Conservation (phyloP, 1,140 invertebrate species). For the Halictus rubicundus region DNA sequence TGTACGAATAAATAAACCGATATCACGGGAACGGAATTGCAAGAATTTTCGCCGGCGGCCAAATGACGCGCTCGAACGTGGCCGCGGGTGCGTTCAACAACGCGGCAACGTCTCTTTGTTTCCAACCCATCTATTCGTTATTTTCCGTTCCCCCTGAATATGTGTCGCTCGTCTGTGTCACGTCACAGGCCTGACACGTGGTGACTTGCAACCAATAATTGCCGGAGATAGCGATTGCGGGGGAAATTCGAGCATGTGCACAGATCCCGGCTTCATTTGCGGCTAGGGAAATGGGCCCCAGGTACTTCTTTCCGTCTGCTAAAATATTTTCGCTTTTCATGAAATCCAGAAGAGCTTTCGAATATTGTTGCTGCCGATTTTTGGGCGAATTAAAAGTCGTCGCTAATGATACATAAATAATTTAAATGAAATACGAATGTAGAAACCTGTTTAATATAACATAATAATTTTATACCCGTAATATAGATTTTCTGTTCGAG, state of each 20-base stretch:
- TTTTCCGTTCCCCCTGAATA: not conserved
- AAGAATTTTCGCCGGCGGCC: conserved; percentile 56
- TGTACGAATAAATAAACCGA: conserved; percentile 52
- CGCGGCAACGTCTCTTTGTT: conserved; percentile 43
- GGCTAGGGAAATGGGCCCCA: no score
- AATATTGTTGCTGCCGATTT: no score
- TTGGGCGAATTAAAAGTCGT: no score
- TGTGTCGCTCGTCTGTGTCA: not conserved
- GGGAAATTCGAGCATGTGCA: not conserved
- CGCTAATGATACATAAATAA: no score
- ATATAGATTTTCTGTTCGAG: no score
- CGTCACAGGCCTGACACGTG: not conserved
- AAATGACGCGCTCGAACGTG: conserved; percentile 26
- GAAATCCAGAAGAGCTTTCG: no score
- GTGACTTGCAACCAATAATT: not conserved
- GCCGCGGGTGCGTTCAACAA: not conserved
- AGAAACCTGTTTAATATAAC: no score
- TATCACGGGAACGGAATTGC: conserved; percentile 49
- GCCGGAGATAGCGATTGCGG: not conserved
- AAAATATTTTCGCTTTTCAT: no score
- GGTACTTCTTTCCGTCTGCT: no score
- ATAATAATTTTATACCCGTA: no score
- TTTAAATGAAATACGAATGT: no score
- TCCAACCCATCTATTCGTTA: conserved; percentile 5
- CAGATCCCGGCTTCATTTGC: not conserved